A percentile compares a stretch with the other conserved stretches of the same genome.
phyloP scores from a whole-genome alignment of 2,113 vertebrate genomes.

The Urocitellus parryii region DNA sequence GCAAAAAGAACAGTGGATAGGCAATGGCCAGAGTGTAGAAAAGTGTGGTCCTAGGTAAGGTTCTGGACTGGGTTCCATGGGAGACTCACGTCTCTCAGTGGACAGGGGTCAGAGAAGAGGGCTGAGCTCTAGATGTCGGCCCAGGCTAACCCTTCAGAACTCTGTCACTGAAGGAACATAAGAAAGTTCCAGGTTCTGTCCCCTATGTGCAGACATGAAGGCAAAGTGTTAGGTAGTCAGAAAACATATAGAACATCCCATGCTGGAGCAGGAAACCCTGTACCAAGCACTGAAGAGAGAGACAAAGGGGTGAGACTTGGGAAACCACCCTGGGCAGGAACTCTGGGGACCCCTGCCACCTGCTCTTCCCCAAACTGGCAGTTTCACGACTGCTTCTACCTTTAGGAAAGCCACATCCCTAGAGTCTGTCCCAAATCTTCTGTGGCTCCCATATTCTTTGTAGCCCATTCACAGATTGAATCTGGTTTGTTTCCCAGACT shows the following conservation, averaged over 20 bases:
- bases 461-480: background rate
- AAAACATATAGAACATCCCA: background rate
- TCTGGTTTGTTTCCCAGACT: background rate
- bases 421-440: background rate
- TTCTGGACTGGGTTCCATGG: background rate
- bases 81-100: background rate
- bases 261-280: background rate
- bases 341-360: background rate
- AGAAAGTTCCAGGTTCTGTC: background rate
- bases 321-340: background rate
- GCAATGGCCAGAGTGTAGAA: background rate
- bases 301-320: background rate
- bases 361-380: background rate
- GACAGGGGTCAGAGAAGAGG: background rate
- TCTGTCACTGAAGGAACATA: background rate
- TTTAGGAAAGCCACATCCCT: background rate
- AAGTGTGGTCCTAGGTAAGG: background rate
- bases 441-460: background rate
- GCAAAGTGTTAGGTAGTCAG: background rate
- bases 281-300: background rate
- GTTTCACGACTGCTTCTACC: background rate
- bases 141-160: background rate
- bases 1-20: background rate
- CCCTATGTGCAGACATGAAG: background rate
- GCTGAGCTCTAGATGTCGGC: background rate